phyloP scores from a whole-genome alignment of 2,113 vertebrate genomes.

The Entelurus aequoreus region DNA sequence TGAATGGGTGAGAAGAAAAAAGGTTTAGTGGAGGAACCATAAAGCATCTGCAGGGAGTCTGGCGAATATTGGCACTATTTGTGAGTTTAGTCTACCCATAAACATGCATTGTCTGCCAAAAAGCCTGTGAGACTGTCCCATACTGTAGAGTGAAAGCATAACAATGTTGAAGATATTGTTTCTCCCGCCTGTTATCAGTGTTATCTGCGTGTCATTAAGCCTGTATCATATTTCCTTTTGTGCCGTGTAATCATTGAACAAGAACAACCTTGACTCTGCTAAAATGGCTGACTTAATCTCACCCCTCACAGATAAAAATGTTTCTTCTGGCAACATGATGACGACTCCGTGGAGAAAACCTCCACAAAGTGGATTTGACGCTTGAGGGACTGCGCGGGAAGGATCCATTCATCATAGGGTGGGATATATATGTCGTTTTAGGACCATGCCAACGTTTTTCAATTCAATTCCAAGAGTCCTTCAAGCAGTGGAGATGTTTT shows the following conservation, averaged over 20 bases:
- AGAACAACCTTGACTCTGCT: background rate
- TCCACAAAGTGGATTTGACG: background rate
- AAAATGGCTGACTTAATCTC: constrained; percentile 34
- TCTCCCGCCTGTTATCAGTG: constrained; percentile 9
- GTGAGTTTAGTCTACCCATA: no score
- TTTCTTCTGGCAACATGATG: background rate
- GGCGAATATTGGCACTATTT: background rate
- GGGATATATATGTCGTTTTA: constrained; percentile 6
- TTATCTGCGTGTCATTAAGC: constrained; percentile 4
- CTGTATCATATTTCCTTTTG: background rate
- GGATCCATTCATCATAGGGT: constrained; percentile 15
- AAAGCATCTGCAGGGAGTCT: background rate
- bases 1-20: background rate
- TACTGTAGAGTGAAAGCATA: no score
- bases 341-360: constrained; percentile 16
- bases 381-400: background rate
- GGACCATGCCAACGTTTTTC: background rate
- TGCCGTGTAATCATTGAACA: constrained; percentile 14
- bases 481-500: no score
- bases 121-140: no score
- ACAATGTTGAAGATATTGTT: background rate
- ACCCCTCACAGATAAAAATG: constrained; percentile 10
- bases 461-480: background rate
- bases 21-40: background rate
- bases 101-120: no score